Evolutionary conservation across 2,113 vertebrate species (phyloP).

Genomic region (Charadrius vociferus): DNA sequence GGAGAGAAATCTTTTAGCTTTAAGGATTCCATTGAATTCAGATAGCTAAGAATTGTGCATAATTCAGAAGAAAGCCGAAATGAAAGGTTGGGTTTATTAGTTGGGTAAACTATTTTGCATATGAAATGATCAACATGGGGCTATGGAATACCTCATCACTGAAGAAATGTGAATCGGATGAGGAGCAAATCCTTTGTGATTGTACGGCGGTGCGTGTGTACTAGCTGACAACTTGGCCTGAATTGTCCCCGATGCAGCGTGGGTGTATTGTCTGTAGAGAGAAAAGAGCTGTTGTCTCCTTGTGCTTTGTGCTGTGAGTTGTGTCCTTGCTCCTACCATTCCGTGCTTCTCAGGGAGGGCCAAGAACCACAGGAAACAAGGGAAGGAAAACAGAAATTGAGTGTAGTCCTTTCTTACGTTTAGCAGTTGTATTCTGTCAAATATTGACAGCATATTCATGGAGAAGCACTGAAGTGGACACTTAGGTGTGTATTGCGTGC

Average conservation of each 20-base stretch:
- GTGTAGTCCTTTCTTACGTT: not conserved
- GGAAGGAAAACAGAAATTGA: not conserved
- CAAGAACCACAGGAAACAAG: not conserved
- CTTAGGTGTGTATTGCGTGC: fast-evolving
- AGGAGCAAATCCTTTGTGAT: not conserved
- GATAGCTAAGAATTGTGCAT: not conserved
- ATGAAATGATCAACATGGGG: not conserved
- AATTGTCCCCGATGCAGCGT: not conserved
- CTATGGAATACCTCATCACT: not conserved
- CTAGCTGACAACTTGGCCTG: not conserved
- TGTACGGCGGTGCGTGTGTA: too few species aligned
- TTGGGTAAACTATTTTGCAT: not conserved
- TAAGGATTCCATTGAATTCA: not conserved
- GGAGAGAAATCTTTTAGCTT: not conserved
- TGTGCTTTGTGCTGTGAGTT: not conserved
- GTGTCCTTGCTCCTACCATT: not conserved
- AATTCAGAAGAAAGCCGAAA: not conserved
- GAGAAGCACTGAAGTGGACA: not conserved
- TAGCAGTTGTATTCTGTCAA: not conserved
- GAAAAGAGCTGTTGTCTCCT: not conserved
- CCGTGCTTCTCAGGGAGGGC: not conserved
- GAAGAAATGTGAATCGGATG: not conserved
- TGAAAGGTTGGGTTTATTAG: not conserved
- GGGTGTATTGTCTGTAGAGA: not conserved
- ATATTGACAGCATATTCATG: not conserved